A percentile compares a stretch with the other conserved stretches of the same genome.
These are phyloP conservation scores for Anser brachyrhynchus DNA, from an alignment of 2,113 vertebrate species.

Conservation along the genomic window DNA sequence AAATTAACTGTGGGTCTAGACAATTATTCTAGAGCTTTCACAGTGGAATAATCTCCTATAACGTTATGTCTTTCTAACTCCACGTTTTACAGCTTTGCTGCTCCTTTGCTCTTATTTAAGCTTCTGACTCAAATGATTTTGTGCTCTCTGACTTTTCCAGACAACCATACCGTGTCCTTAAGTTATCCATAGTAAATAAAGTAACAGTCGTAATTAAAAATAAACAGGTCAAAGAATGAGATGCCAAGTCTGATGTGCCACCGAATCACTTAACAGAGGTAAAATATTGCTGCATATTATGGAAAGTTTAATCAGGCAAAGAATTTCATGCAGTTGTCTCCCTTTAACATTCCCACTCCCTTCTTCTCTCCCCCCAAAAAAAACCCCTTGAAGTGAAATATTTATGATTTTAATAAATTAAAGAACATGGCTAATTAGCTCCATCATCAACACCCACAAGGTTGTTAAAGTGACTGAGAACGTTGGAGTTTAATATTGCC, in stretches of 20 bases:
- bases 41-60: not conserved
- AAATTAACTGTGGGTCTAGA: not conserved
- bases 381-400: constrained; percentile 54
- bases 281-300: constrained; percentile 48
- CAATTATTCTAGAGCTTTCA: not conserved
- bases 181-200: not conserved
- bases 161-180: not conserved
- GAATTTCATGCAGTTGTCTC: constrained; percentile 64
- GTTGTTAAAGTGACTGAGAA: not conserved
- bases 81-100: not conserved
- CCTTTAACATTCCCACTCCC: constrained; percentile 50
- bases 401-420: constrained; percentile 80
- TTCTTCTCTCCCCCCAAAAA: not conserved
- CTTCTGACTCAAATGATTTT: constrained; percentile 20
- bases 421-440: constrained; percentile 71
- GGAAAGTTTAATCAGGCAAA: constrained; percentile 67
- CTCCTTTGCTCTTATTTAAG: not conserved
- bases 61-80: not conserved
- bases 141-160: constrained; percentile 13
- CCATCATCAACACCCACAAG: constrained; percentile 52
- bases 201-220: constrained; percentile 64
- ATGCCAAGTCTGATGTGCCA: not conserved
- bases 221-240: constrained; percentile 48
- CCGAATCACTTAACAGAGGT: constrained; percentile 28
- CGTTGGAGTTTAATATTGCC: not conserved